Evolutionary conservation across 2,888 invertebrate species (phyloP).

Genomic region (Zygogramma bicolorata): DNA sequence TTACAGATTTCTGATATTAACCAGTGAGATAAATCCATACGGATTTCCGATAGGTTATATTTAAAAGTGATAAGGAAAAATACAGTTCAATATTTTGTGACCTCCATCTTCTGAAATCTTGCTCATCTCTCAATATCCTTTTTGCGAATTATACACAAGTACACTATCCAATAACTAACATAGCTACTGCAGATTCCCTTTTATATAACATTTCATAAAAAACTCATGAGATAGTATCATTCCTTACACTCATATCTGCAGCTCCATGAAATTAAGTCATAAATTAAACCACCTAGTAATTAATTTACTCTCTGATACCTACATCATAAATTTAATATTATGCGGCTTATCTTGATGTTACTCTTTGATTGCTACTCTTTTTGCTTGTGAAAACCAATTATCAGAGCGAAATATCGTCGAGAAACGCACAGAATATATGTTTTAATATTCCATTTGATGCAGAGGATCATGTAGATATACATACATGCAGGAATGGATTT

Average conservation of each 20-base stretch:
- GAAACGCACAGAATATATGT: not conserved
- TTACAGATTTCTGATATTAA: too few species aligned
- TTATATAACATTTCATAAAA: not conserved
- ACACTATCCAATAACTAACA: not conserved
- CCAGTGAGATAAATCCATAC: too few species aligned
- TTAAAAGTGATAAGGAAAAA: too few species aligned
- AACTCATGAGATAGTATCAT: conserved; percentile 5
- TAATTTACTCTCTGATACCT: conserved; percentile 25
- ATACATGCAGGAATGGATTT: not conserved
- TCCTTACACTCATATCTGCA: conserved; percentile 16
- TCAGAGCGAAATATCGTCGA: not conserved
- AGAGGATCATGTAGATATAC: not conserved
- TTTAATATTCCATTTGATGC: not conserved
- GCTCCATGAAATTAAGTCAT: conserved; percentile 19
- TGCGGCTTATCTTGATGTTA: conserved; percentile 20
- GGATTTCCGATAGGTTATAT: too few species aligned
- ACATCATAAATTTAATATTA: conserved; percentile 23
- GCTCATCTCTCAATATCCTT: too few species aligned
- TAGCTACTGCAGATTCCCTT: not conserved
- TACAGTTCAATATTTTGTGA: too few species aligned
- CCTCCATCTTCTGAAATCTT: too few species aligned
- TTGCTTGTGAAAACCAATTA: conserved; percentile 21
- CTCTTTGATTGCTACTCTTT: conserved; percentile 21
- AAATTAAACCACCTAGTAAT: conserved; percentile 20
- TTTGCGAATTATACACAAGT: too few species aligned